Conservation (phyloP, 2,113 vertebrate genomes). For the Pseudopipra pipra region DNA sequence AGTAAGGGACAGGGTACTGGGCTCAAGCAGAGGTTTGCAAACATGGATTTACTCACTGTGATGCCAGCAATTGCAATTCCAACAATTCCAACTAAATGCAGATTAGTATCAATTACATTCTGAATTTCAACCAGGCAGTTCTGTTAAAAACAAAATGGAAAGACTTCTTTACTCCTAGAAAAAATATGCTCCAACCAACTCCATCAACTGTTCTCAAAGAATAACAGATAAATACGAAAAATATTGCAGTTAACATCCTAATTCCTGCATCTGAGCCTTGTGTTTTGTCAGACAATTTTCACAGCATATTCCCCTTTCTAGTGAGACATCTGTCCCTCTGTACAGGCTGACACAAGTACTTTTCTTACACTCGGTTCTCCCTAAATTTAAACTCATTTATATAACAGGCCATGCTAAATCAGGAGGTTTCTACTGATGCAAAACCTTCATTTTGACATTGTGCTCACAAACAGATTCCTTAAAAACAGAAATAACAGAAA, state of each 20-base stretch:
- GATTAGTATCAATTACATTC: conserved; percentile 82
- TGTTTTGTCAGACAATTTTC: not conserved
- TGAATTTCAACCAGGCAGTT: conserved; percentile 86
- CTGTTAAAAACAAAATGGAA: conserved; percentile 67
- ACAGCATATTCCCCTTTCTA: not conserved
- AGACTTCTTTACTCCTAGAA: not conserved
- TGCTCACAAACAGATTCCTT: not conserved
- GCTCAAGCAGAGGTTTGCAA: not conserved
- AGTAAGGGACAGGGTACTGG: not conserved
- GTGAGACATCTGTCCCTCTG: not conserved
- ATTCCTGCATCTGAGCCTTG: not conserved
- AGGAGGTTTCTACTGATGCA: not conserved
- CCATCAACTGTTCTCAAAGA: not conserved
- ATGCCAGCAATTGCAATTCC: conserved; percentile 91
- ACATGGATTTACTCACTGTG: conserved; percentile 83
- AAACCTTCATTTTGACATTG: not conserved
- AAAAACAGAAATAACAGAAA: not conserved
- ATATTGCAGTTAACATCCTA: not conserved
- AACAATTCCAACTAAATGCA: conserved; percentile 91
- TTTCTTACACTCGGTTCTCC: not conserved
- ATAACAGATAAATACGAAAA: not conserved
- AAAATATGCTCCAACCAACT: not conserved
- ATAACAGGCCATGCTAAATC: not conserved
- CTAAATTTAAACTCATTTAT: not conserved
- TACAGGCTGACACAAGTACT: not conserved